Conservation (phyloP, 1,140 invertebrate genomes). For the Cotesia glomerata region DNA sequence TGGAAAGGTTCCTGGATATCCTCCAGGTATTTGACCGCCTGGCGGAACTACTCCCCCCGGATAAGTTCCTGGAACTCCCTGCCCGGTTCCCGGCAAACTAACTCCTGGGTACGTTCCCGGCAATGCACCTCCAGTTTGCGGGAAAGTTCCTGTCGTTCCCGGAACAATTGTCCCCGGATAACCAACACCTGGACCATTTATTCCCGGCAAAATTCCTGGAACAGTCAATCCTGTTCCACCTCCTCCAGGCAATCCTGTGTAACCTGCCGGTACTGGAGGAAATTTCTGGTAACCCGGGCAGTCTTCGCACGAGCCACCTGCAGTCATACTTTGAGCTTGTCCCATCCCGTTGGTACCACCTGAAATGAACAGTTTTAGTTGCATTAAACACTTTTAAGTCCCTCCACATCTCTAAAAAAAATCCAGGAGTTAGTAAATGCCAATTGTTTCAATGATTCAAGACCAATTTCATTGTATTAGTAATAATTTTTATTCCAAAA, state of each 20-base stretch:
- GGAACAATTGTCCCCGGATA: conserved; percentile 3
- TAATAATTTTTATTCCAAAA: too few species aligned
- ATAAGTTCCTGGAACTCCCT: conserved; percentile 10
- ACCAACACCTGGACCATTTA: background rate
- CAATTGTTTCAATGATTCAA: background rate
- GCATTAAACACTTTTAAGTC: background rate
- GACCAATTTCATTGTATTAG: background rate
- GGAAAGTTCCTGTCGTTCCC: conserved; percentile 15
- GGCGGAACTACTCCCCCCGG: conserved; percentile 30
- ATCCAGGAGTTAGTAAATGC: background rate
- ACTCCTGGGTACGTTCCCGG: conserved; percentile 30
- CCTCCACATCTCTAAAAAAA: background rate
- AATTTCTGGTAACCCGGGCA: conserved; percentile 47
- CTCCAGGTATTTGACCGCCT: background rate
- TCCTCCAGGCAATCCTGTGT: conserved; percentile 32
- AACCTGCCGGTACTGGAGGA: background rate
- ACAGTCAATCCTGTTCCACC: background rate
- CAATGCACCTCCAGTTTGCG: conserved; percentile 5
- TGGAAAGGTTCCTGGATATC: background rate
- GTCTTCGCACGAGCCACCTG: conserved; percentile 55
- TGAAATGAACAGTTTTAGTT: conserved; percentile 51
- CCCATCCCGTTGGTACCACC: conserved; percentile 79
- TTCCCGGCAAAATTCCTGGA: background rate
- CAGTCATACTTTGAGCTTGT: conserved; percentile 77
- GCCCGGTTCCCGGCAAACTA: conserved; percentile 21